phyloP scores from a whole-genome alignment of 2,797 vertebrate species.

The Onychomys torridus region DNA sequence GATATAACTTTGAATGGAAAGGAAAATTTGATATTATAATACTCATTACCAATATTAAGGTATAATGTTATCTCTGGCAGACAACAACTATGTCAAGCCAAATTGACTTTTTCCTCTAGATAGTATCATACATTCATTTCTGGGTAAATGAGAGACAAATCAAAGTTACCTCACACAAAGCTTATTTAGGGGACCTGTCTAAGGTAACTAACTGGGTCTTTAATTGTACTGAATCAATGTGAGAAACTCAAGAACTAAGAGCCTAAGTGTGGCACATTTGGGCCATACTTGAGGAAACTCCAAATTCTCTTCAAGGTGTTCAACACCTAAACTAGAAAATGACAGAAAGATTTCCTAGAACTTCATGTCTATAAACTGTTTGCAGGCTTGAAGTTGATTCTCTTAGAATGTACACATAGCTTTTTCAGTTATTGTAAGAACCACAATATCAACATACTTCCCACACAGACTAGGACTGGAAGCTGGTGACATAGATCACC shows the following conservation, averaged over 20 bases:
- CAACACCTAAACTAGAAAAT: background rate
- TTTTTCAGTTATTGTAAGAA: background rate
- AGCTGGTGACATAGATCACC: background rate
- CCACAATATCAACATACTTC: background rate
- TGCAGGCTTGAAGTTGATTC: background rate
- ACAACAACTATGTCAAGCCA: background rate
- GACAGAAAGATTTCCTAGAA: background rate
- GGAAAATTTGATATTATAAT: background rate
- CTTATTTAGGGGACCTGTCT: background rate
- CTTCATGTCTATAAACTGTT: background rate
- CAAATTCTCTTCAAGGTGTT: background rate
- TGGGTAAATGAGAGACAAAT: background rate
- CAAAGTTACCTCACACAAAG: background rate
- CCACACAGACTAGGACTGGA: background rate
- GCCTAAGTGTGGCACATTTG: background rate
- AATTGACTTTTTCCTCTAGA: background rate
- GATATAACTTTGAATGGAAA: background rate
- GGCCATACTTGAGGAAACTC: background rate
- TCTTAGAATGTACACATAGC: background rate
- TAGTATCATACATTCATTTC: background rate
- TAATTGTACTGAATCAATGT: background rate
- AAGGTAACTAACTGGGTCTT: background rate
- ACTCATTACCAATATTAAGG: slow-evolving; percentile 6
- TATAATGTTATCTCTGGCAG: background rate
- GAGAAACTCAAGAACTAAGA: background rate